Percentiles rank a stretch among this genome's conserved stretches.
Evolutionary conservation across 2,888 invertebrate species (phyloP).

Genomic region (Elmis aenea): DNA sequence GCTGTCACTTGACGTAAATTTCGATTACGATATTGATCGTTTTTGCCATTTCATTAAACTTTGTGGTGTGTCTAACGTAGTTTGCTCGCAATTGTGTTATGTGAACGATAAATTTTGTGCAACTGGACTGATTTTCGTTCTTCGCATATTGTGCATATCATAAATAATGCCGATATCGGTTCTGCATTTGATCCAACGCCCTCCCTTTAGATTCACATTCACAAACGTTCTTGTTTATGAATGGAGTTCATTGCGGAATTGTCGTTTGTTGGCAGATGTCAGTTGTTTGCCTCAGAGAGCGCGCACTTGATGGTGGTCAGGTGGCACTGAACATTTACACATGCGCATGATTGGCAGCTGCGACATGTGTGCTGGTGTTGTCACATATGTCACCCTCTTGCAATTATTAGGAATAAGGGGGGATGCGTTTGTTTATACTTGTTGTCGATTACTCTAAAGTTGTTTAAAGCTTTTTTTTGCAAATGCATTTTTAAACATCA

Average conservation of each 20-base stretch:
- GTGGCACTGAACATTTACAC: slow-evolving; percentile 14
- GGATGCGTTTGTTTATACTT: slow-evolving; percentile 14
- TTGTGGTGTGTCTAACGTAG: slow-evolving; percentile 8
- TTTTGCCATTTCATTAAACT: slow-evolving; percentile 13
- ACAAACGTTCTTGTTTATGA: slow-evolving; percentile 6
- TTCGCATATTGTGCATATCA: slow-evolving; percentile 10
- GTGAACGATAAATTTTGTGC: slow-evolving; percentile 12
- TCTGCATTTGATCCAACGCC: slow-evolving; percentile 8
- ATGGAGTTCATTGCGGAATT: slow-evolving; percentile 13
- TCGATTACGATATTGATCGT: slow-evolving; percentile 1
- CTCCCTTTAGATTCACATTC: slow-evolving; percentile 10
- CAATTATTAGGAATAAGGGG: slow-evolving; percentile 20
- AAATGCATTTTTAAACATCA: too few species aligned
- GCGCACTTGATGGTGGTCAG: slow-evolving; percentile 21
- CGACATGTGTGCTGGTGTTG: slow-evolving; percentile 17
- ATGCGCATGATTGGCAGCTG: slow-evolving; percentile 21
- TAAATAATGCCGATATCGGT: slow-evolving; percentile 19
- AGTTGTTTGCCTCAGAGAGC: slow-evolving; percentile 16
- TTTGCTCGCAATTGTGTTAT: slow-evolving; percentile 12
- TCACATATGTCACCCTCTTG: slow-evolving; percentile 10
- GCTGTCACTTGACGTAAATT: slow-evolving; percentile 1
- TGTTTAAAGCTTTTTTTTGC: too few species aligned
- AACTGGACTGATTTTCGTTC: slow-evolving; percentile 9
- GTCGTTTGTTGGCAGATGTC: slow-evolving; percentile 16
- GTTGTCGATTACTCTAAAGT: neutral